Conservation (phyloP, 2,113 vertebrate genomes). For the Lichenostomus cassidix region DNA sequence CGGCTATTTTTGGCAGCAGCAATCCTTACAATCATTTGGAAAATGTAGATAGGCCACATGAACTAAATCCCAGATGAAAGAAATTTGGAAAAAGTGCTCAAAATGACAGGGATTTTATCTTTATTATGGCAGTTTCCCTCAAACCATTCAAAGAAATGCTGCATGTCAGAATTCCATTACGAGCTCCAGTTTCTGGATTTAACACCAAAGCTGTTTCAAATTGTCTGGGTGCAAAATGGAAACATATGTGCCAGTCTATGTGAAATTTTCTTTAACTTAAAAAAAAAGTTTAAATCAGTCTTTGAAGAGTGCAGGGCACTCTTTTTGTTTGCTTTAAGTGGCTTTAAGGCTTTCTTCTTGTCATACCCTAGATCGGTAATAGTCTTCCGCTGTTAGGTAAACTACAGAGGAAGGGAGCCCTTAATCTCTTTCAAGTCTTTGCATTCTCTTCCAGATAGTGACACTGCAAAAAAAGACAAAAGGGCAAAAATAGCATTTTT, state of each 20-base stretch:
- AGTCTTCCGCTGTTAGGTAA: neutral
- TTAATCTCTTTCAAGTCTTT: neutral
- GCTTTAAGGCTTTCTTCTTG: neutral
- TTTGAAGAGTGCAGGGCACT: neutral
- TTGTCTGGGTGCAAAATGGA: neutral
- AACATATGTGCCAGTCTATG: neutral
- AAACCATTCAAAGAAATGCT: neutral
- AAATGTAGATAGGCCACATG: neutral
- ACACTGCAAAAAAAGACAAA: neutral
- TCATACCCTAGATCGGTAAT: neutral
- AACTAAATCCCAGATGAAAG: neutral
- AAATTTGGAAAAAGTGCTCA: neutral
- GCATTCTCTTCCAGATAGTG: neutral
- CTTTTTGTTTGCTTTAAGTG: neutral
- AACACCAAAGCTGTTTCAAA: neutral
- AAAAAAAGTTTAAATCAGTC: neutral
- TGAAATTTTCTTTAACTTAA: neutral
- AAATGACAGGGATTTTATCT: neutral
- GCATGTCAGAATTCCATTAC: neutral
- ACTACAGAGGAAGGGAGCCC: neutral
- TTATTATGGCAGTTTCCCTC: neutral
- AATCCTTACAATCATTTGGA: neutral
- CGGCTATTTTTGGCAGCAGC: neutral
- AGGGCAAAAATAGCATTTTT: neutral
- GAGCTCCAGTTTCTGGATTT: neutral